Conservation (phyloP, 30 jellyfish, hydroid and myxozoan species). For the Nemopilema nomurai region DNA sequence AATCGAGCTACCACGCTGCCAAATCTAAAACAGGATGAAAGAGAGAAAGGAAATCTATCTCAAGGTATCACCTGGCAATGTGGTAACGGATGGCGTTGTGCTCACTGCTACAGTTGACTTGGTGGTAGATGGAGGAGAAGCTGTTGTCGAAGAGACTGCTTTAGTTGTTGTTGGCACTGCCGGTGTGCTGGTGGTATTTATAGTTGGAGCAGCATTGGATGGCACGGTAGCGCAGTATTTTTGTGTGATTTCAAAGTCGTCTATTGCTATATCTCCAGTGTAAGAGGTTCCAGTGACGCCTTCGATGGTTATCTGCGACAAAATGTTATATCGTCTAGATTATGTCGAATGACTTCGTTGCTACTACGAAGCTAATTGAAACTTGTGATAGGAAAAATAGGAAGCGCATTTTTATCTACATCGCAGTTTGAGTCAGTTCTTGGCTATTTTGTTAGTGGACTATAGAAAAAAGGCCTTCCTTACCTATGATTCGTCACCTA, state of each 20-base stretch:
- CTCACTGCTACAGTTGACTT: not conserved
- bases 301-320: not conserved
- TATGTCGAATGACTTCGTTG: too few species aligned
- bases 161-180: not conserved
- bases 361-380: too few species aligned
- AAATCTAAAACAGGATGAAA: not conserved
- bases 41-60: not conserved
- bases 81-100: not conserved
- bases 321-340: too few species aligned
- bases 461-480: too few species aligned
- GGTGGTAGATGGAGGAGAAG: not conserved
- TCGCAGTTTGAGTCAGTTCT: too few species aligned
- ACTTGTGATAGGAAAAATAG: too few species aligned
- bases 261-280: constrained; percentile 66
- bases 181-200: constrained; percentile 5
- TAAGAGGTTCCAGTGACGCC: constrained; percentile 16
- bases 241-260: constrained; percentile 29
- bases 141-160: not conserved
- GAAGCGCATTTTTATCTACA: too few species aligned
- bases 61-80: not conserved
- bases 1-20: too few species aligned
- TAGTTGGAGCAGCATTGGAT: constrained; percentile 39
- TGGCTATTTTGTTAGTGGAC: too few species aligned
- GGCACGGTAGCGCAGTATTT: constrained; percentile 49
- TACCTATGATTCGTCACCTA: too few species aligned